phyloP scores from a whole-genome alignment of 2,888 invertebrate species.

The Tachina fera region DNA sequence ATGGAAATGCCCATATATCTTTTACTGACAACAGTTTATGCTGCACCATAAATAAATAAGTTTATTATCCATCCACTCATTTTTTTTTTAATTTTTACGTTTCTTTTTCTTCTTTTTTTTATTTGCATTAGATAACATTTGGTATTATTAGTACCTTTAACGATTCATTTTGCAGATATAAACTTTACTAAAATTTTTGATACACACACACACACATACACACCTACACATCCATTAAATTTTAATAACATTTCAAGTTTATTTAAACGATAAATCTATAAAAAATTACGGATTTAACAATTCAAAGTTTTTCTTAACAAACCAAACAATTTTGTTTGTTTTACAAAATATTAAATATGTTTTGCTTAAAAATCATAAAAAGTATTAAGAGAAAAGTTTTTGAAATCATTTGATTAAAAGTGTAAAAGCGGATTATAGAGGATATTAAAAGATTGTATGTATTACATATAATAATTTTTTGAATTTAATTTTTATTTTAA shows the following conservation, averaged over 20 bases:
- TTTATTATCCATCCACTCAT: conserved; percentile 34
- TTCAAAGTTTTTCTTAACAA: neutral
- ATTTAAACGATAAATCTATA: conserved; percentile 19
- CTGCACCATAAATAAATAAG: conserved; percentile 49
- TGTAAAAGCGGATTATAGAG: neutral
- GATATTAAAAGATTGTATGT: neutral
- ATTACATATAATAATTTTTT: too few species aligned
- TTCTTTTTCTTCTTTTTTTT: conserved; percentile 20
- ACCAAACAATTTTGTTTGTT: neutral
- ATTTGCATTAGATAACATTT: conserved; percentile 23
- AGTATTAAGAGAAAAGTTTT: neutral
- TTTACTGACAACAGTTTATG: conserved; percentile 38
- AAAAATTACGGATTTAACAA: neutral
- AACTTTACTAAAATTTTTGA: conserved; percentile 14
- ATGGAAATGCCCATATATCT: neutral
- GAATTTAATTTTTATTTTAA: too few species aligned
- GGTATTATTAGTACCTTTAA: neutral
- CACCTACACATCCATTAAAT: too few species aligned
- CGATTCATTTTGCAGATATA: neutral
- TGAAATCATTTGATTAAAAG: conserved; percentile 5
- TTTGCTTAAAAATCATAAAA: neutral
- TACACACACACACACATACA: neutral
- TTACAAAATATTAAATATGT: conserved; percentile 6
- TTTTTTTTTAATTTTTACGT: neutral
- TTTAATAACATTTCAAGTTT: conserved; percentile 22